These are phyloP conservation scores for Nemotelus nigrinus DNA, from an alignment of 2,888 invertebrate genomes.

Conservation along the genomic window DNA sequence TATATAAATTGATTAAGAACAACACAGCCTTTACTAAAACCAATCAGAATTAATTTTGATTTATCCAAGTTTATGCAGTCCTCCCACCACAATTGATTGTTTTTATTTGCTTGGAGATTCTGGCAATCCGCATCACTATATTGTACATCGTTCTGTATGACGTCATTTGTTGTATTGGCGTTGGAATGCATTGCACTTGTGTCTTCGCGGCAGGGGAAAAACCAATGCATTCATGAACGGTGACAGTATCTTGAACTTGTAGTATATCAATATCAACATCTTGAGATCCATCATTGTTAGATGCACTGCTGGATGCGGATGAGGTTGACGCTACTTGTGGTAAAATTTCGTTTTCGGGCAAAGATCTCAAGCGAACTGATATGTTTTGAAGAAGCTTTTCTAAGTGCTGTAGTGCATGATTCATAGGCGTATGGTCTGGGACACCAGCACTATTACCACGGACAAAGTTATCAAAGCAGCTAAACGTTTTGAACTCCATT, in stretches of 20 bases:
- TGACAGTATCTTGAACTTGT: too few species aligned
- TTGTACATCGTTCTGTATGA: slow-evolving; percentile 45
- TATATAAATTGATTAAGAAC: slow-evolving; percentile 88
- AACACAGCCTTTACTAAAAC: slow-evolving; percentile 93
- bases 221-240: too few species aligned
- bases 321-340: too few species aligned
- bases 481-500: slow-evolving; percentile 85
- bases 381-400: slow-evolving; percentile 71
- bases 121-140: slow-evolving; percentile 51
- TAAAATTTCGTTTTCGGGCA: slow-evolving; percentile 70
- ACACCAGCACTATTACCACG: slow-evolving; percentile 82
- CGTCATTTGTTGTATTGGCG: slow-evolving; percentile 47
- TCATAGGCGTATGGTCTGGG: slow-evolving; percentile 79
- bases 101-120: slow-evolving; percentile 53
- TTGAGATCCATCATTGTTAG: too few species aligned
- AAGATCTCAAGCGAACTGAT: slow-evolving; percentile 68
- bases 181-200: slow-evolving; percentile 48
- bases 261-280: too few species aligned
- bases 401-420: slow-evolving; percentile 78
- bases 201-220: slow-evolving; percentile 53
- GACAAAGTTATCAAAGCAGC: slow-evolving; percentile 90
- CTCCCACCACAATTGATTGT: slow-evolving; percentile 70
- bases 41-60: slow-evolving; percentile 73
- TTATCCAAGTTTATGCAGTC: slow-evolving; percentile 70
- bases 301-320: too few species aligned